Evolutionary conservation across 2,797 vertebrate genomes (phyloP).

Genomic region (Muscicapa striata): DNA sequence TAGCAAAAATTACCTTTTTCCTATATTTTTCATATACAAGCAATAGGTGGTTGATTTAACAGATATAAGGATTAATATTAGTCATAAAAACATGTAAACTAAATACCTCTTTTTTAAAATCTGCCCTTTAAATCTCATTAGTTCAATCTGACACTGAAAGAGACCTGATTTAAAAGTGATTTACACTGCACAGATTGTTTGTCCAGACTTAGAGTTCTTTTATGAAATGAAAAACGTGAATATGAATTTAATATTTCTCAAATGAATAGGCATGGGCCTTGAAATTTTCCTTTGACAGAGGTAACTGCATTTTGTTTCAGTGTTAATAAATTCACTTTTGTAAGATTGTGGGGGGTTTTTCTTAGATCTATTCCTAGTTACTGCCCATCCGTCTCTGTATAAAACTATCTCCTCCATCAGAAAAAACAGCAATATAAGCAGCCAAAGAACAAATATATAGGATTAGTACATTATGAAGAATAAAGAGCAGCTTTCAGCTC

Average conservation of each 20-base stretch:
- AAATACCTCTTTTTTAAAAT: constrained; percentile 56
- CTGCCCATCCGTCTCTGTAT: constrained; percentile 46
- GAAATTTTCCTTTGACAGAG: constrained; percentile 56
- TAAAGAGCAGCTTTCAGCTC: constrained; percentile 76
- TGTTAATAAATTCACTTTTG: constrained; percentile 63
- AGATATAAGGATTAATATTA: constrained; percentile 56
- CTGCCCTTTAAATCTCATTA: constrained; percentile 62
- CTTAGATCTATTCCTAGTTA: constrained; percentile 40
- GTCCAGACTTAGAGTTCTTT: constrained; percentile 49
- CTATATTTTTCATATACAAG: constrained; percentile 5
- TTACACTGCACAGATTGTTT: constrained; percentile 56
- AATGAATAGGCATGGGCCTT: constrained; percentile 39
- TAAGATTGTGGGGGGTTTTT: neutral
- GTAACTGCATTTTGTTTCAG: constrained; percentile 66
- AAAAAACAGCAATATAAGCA: constrained; percentile 48
- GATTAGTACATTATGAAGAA: constrained; percentile 78
- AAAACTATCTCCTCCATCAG: constrained; percentile 49
- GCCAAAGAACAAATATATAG: constrained; percentile 69
- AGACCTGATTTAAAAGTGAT: constrained; percentile 54
- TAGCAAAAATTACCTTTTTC: constrained; percentile 33
- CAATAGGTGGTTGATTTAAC: neutral
- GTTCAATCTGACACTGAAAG: constrained; percentile 37
- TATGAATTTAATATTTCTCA: constrained; percentile 67
- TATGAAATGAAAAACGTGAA: constrained; percentile 49
- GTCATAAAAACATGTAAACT: constrained; percentile 11